Base-by-base conservation (phyloP, 2,797 vertebrate species). In the Cygnus olor region DNA sequence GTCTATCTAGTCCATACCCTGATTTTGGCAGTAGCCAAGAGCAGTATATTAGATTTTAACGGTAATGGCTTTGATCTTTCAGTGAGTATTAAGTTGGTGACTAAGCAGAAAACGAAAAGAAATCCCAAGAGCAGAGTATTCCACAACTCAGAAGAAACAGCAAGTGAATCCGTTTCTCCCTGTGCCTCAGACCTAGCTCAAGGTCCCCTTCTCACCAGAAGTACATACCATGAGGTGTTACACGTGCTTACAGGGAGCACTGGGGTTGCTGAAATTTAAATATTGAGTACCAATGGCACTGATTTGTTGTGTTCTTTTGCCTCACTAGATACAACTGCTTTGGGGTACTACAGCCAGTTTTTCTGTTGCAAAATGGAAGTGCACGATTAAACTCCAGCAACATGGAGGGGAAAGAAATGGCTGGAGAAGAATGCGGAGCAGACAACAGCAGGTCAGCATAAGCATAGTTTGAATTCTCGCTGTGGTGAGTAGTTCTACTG, bases 21-120 rank as follows among this genome's bases (percentile, higher is more conserved):
- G 6, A 44, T 74, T 54, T 89, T 60, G 40, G 65, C 93, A 97
- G 36, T 98, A 72, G 63, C 98, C 98, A 6, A 89, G 98, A 98
- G 84, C 86, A 58, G 54, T 85, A 57, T 82, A 94, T 98, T 98
- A 42, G 98, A 88, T 93, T 95, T 92, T 90, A 95, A 93, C 19
- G 54, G 81, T 45, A 87, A 96, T 38, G 61, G 86, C 90, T 95
- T 94, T 93, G 92, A 97, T 93, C 92, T 89, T 89, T 90, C 92
- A 54, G 44, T 58, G 44, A 83, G 53, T 47, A 83, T 89, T 76
- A 85, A 68, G 36, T 36, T 93, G 90, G 87, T 96, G 88, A 94
- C 90, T 91, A 93, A 92, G 80, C 80, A 96, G 82, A 92, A 91
- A 89, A 91, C 51, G 10, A 74, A 79, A 80, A 91, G 60, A 71